Conservation (phyloP, 1,140 invertebrate genomes). For the Drosophila orosa region DNA sequence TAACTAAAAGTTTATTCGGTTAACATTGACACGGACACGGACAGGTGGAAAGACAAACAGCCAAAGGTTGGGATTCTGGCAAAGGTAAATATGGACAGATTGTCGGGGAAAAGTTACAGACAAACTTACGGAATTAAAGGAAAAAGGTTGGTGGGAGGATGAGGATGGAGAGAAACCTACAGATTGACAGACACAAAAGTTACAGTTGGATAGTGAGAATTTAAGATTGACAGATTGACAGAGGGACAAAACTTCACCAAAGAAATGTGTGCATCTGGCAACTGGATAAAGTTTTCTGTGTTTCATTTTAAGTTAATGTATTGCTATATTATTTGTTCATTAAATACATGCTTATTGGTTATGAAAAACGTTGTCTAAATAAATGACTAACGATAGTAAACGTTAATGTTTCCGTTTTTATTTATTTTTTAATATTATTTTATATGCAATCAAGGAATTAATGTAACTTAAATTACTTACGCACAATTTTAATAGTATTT, state of each 20-base stretch:
- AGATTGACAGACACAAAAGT: slow-evolving; percentile 13
- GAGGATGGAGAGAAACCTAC: background rate
- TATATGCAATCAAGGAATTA: too few relatives aligned
- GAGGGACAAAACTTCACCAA: background rate
- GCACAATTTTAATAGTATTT: background rate
- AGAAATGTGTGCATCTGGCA: slow-evolving; percentile 2
- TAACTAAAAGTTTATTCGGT: background rate
- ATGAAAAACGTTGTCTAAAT: background rate
- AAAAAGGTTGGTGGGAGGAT: background rate
- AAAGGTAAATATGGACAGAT: slow-evolving; percentile 29
- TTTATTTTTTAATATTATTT: too few relatives aligned
- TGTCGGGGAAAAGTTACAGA: slow-evolving; percentile 18
- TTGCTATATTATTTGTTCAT: background rate
- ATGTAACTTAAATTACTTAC: background rate
- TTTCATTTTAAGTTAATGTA: background rate
- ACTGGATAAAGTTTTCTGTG: slow-evolving; percentile 1
- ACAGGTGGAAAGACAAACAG: slow-evolving; percentile 29
- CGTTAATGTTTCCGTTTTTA: background rate
- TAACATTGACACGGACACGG: slow-evolving; percentile 3
- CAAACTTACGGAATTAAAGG: slow-evolving; percentile 22
- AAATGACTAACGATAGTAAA: background rate
- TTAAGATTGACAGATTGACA: slow-evolving; percentile 25
- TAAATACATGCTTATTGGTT: background rate
- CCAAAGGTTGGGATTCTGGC: background rate
- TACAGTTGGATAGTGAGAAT: slow-evolving; percentile 7